Base-by-base conservation (phyloP, 2,888 invertebrate species). In the Celastrina argiolus region DNA sequence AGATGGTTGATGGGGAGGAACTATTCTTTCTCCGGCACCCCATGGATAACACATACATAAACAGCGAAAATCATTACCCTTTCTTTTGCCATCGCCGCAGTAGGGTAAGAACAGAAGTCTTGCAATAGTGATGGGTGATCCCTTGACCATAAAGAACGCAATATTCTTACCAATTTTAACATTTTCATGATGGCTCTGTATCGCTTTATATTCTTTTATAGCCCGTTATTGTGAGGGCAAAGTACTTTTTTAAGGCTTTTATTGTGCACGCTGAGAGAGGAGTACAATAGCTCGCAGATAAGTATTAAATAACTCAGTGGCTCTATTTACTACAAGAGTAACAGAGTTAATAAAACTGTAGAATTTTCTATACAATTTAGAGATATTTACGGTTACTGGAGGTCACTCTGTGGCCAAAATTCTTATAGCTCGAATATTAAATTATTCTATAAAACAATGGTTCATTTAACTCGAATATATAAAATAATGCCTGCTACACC, bases 161-260 rank as follows among this genome's bases (percentile, higher is more conserved):
- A 26, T 39, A 12, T 56, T 56, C 22, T 18, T 12, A 34, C 18
- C 34, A 34, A 59, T 10, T 59, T 59, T 22, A 36, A 34, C 61
- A 16, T 14, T 36, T 61, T 39, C 39, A 39, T 51, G 22, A 51
- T 51, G 51, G 51, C 26, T 51, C 36, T 51, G 26, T 51, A 12
- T 51, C 22, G 22, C 14, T 61, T 61, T 36, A 59, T 16, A 36
- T 36, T 61, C 56, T 26, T 59, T 36, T 61, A 61, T 61, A 18
- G 16, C 18, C 22, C 10, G 16, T 61, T 61, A 61, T 39, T 61
- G 61, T 39, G 61, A 39, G 39, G 61, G 39, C 36, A 12, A 59
- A 61, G 61, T 36, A 36, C 61, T 22, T 61, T 59, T 34, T 61
- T 61, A 61, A 61, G 22, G 61, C 61, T 39, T 39, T 61, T 61